A percentile compares a stretch with the other conserved stretches of the same genome.
phyloP scores from a whole-genome alignment of 1,140 invertebrate species.

The Gryon sp. region DNA sequence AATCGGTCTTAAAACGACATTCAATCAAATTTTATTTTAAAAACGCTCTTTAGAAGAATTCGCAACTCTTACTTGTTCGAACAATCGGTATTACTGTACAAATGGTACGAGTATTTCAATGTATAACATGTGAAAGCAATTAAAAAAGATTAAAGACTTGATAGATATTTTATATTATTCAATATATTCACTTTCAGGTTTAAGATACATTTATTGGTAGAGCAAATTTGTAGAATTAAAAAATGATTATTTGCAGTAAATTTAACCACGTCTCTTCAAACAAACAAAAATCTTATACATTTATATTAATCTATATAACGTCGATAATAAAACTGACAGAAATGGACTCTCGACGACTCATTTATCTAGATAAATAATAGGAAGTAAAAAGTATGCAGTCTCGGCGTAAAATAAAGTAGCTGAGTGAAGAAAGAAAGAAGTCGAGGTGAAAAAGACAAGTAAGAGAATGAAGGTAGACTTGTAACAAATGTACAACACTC shows the following conservation, averaged over 20 bases:
- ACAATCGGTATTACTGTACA: background rate
- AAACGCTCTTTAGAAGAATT: background rate
- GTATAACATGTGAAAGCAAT: too few relatives aligned
- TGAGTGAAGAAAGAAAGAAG: conserved; percentile 53
- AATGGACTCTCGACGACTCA: conserved; percentile 65
- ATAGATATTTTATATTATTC: too few relatives aligned
- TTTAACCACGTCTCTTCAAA: too few relatives aligned
- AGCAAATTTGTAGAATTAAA: background rate
- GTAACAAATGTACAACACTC: conserved; percentile 78
- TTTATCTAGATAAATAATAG: conserved; percentile 79
- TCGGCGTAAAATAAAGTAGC: conserved; percentile 62
- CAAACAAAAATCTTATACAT: conserved; percentile 18
- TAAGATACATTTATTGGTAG: too few relatives aligned
- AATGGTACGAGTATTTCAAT: too few relatives aligned
- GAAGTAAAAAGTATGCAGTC: conserved; percentile 74
- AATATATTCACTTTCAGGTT: too few relatives aligned
- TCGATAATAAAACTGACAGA: conserved; percentile 50
- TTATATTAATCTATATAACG: conserved; percentile 19
- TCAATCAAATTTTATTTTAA: background rate
- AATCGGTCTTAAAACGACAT: background rate
- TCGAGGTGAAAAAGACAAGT: conserved; percentile 55
- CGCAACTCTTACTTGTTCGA: background rate
- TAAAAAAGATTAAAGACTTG: too few relatives aligned
- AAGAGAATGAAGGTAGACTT: conserved; percentile 62
- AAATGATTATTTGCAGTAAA: too few relatives aligned